Evolutionary conservation across 2,797 vertebrate species (phyloP).

Genomic region (Danio jaintianensis): DNA sequence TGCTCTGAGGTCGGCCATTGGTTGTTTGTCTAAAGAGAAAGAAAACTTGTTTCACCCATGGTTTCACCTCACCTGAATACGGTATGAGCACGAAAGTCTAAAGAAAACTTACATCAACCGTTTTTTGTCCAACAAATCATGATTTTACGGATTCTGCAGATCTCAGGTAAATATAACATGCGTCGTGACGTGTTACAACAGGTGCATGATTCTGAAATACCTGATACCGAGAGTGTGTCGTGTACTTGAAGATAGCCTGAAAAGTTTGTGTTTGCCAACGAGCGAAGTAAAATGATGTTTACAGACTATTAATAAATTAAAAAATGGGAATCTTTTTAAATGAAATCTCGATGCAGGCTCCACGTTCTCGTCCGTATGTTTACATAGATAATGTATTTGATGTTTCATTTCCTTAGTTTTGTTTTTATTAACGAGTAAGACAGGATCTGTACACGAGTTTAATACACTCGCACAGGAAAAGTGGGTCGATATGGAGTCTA

Average conservation of each 20-base stretch:
- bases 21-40: constrained; percentile 12
- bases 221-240: not conserved
- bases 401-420: not conserved
- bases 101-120: not conserved
- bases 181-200: not conserved
- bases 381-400: not conserved
- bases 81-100: not conserved
- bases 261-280: not conserved
- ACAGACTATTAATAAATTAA: not conserved
- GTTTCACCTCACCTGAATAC: not conserved
- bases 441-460: not conserved
- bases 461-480: not conserved
- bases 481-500: not conserved
- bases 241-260: not conserved
- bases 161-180: constrained; percentile 4
- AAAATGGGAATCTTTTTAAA: not conserved
- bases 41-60: not conserved
- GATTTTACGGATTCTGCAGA: not conserved
- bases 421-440: not conserved
- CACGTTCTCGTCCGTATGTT: not conserved
- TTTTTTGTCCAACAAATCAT: constrained; percentile 10
- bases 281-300: not conserved
- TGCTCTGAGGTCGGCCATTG: not conserved
- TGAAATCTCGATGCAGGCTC: not conserved
- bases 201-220: constrained; percentile 9